These are phyloP conservation scores for Ceuthmochares aereus DNA, from an alignment of 2,113 vertebrate species.

Conservation along the genomic window DNA sequence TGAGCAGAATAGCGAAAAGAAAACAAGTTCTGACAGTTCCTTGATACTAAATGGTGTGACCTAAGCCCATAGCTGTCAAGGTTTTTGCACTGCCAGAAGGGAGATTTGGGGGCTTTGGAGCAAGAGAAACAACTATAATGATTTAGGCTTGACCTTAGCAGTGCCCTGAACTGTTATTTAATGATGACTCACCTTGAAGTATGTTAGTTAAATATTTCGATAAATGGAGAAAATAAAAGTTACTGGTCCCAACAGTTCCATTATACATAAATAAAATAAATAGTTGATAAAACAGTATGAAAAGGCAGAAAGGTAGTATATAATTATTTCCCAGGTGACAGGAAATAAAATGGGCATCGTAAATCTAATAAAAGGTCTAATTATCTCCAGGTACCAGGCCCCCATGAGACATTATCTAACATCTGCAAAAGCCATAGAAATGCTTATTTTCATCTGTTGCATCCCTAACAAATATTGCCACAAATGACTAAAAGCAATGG, in stretches of 20 bases:
- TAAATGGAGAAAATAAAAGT: constrained; percentile 47
- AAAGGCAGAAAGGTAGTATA: background rate
- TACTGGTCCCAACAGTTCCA: constrained; percentile 9
- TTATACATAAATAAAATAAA: constrained; percentile 39
- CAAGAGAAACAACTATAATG: constrained; percentile 45
- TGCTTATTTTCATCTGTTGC: constrained; percentile 8
- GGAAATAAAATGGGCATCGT: constrained; percentile 1
- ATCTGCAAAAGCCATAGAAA: background rate
- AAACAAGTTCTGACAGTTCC: constrained; percentile 63
- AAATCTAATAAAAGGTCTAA: constrained; percentile 32
- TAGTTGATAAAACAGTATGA: constrained; percentile 36
- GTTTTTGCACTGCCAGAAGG: constrained; percentile 57
- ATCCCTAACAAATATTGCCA: background rate
- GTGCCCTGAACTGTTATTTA: constrained; percentile 31
- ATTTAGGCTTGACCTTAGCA: constrained; percentile 59
- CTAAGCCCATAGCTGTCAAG: constrained; percentile 56
- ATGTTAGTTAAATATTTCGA: constrained; percentile 59
- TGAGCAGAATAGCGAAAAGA: constrained; percentile 53
- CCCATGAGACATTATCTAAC: background rate
- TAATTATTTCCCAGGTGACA: constrained; percentile 34
- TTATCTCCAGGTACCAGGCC: constrained; percentile 20
- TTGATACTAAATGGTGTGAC: constrained; percentile 61
- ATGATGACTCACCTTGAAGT: constrained; percentile 17
- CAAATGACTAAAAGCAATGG: background rate
- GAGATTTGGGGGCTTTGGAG: constrained; percentile 39